phyloP scores from a whole-genome alignment of 2,888 invertebrate genomes.

The Noctua fimbriata region DNA sequence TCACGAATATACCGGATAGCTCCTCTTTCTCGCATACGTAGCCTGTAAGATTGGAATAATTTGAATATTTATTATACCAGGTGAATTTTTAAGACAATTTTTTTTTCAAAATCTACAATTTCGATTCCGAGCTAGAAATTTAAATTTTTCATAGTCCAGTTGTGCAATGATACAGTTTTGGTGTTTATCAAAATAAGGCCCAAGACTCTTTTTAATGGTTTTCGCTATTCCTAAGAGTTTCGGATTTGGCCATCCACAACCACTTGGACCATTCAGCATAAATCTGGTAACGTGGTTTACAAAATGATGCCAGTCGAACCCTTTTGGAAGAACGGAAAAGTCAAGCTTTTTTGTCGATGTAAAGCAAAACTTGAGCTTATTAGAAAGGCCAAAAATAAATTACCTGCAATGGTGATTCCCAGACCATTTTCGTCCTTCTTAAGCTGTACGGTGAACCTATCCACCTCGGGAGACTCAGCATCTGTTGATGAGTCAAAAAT shows the following conservation, averaged over 20 bases:
- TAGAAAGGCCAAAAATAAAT: not conserved
- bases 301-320: not conserved
- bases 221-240: no score
- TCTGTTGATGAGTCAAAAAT: conserved; percentile 78
- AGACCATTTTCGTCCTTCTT: conserved; percentile 98
- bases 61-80: not conserved
- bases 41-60: conserved; percentile 82
- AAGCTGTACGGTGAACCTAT: conserved; percentile 97
- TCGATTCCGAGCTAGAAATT: not conserved
- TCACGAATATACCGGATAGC: conserved; percentile 99
- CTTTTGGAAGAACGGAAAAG: not conserved
- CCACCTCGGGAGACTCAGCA: conserved; percentile 96
- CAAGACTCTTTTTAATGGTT: no score
- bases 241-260: no score
- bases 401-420: conserved; percentile 97
- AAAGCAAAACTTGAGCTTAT: not conserved
- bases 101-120: not conserved
- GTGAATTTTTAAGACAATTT: no score
- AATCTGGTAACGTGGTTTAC: not conserved
- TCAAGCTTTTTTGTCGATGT: not conserved
- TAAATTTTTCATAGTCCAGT: not conserved
- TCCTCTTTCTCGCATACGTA: conserved; percentile 99
- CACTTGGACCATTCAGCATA: no score
- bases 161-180: not conserved
- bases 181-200: not conserved